These are phyloP conservation scores for Ormyrus labotus DNA, from an alignment of 2,888 invertebrate genomes.

Conservation along the genomic window DNA sequence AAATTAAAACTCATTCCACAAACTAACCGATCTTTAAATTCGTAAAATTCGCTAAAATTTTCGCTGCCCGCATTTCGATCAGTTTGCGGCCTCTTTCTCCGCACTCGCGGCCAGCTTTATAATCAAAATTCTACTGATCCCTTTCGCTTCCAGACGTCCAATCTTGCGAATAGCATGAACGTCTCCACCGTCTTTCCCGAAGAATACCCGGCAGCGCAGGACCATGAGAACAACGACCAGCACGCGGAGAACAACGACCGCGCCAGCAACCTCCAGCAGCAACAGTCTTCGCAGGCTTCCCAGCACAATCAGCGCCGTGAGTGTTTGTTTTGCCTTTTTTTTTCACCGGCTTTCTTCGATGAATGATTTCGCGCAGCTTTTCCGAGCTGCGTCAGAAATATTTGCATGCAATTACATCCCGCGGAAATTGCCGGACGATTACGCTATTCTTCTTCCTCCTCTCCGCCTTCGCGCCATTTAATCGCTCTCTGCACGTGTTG, in stretches of 20 bases:
- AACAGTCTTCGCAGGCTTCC: not conserved
- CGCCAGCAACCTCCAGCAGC: constrained; percentile 3
- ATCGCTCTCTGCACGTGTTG: no score
- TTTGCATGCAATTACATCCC: constrained; percentile 11
- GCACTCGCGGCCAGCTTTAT: no score
- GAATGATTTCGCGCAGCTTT: not conserved
- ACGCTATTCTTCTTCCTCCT: not conserved
- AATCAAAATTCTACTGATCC: no score
- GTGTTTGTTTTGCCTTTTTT: not conserved
- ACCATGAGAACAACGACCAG: constrained; percentile 36
- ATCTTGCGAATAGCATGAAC: constrained; percentile 62
- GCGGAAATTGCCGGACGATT: not conserved
- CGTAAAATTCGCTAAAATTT: no score
- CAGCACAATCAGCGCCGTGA: constrained; percentile 29
- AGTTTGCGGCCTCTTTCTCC: no score
- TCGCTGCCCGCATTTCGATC: no score
- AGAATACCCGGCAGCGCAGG: constrained; percentile 59
- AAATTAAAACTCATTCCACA: no score
- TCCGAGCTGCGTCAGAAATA: not conserved
- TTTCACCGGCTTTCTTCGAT: not conserved
- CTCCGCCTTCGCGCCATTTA: no score
- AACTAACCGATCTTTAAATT: no score
- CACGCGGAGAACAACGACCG: constrained; percentile 25
- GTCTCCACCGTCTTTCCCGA: constrained; percentile 71
- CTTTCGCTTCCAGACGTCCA: not conserved